Evolutionary conservation across 2,797 vertebrate species (phyloP).

Genomic region (Pristis pectinata): DNA sequence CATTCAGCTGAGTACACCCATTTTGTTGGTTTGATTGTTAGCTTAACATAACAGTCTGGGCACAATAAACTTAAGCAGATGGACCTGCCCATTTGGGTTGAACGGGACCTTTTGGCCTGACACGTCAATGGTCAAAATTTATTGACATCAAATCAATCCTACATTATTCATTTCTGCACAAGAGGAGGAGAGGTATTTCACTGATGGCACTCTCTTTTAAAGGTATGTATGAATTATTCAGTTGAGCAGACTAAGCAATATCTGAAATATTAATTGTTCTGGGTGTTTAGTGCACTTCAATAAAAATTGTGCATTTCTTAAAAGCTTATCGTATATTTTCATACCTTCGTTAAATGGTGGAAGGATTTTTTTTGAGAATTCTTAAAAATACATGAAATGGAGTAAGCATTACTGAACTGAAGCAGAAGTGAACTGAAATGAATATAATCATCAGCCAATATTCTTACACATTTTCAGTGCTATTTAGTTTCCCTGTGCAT

Average conservation of each 20-base stretch:
- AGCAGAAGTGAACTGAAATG: too few relatives aligned
- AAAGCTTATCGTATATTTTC: background rate
- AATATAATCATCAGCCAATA: too few relatives aligned
- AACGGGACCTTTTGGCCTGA: slow-evolving; percentile 52
- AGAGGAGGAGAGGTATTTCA: background rate
- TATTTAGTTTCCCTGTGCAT: too few relatives aligned
- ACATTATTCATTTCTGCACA: slow-evolving; percentile 39
- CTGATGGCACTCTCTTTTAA: background rate
- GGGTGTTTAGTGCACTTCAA: background rate
- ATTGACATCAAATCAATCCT: slow-evolving; percentile 50
- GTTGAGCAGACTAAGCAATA: background rate
- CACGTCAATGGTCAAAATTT: slow-evolving; percentile 51
- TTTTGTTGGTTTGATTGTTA: slow-evolving; percentile 51
- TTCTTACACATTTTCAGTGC: too few relatives aligned
- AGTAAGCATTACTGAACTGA: too few relatives aligned
- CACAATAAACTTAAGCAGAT: slow-evolving; percentile 42
- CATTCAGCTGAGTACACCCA: slow-evolving; percentile 51
- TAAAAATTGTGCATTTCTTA: background rate
- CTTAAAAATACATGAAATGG: too few relatives aligned
- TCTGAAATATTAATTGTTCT: background rate
- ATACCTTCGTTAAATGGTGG: background rate
- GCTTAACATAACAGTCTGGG: slow-evolving; percentile 54
- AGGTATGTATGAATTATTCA: background rate
- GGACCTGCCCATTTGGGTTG: slow-evolving; percentile 41
- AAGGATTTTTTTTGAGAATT: background rate